Evolutionary conservation across 2,113 vertebrate species (phyloP).

Genomic region (Cygnus buccinator): DNA sequence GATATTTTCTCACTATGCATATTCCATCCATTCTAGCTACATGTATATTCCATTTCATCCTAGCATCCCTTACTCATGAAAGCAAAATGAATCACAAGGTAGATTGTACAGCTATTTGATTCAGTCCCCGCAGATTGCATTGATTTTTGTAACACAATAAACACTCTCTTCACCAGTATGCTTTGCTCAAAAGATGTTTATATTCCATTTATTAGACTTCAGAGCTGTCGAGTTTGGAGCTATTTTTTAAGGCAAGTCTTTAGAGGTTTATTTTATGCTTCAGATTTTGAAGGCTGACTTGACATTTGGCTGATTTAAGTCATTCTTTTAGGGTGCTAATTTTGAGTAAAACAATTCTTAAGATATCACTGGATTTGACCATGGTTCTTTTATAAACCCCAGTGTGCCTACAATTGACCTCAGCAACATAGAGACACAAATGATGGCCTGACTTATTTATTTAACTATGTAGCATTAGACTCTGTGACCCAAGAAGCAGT

Average conservation of each 20-base stretch:
- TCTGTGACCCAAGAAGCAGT: neutral
- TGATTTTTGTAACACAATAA: conserved; percentile 59
- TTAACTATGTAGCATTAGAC: neutral
- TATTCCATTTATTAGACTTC: conserved; percentile 40
- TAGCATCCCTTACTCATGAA: conserved; percentile 25
- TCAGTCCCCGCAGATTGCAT: conserved; percentile 26
- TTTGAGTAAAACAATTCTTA: neutral
- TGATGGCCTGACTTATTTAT: neutral
- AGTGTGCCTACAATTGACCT: neutral
- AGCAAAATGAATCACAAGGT: conserved; percentile 39
- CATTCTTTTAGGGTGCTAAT: neutral
- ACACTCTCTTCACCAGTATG: conserved; percentile 2
- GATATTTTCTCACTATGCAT: conserved; percentile 17
- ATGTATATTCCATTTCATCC: conserved; percentile 53
- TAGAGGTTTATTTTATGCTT: conserved; percentile 15
- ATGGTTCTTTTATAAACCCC: neutral
- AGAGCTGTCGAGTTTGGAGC: neutral
- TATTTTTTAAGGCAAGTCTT: conserved; percentile 29
- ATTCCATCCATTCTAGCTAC: neutral
- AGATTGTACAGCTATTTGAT: conserved; percentile 16
- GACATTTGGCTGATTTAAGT: neutral
- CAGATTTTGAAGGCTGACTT: conserved; percentile 28
- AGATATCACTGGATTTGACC: neutral
- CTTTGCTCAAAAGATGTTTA: conserved; percentile 55
- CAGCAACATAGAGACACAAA: neutral